Evolutionary conservation across 2,888 invertebrate genomes (phyloP).

Genomic region (Rhamnusium bicolor): DNA sequence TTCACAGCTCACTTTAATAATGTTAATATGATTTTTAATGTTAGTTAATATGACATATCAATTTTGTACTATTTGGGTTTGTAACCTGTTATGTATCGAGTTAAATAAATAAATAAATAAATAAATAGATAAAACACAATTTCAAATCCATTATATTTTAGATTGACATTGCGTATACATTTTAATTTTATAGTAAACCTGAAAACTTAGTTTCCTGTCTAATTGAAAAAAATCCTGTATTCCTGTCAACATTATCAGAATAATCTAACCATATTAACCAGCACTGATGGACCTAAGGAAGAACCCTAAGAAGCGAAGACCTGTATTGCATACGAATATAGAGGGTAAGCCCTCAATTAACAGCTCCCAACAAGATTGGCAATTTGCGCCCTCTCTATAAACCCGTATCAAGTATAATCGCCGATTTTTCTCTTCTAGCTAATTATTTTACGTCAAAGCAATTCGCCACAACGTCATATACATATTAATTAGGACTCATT

Average conservation of each 20-base stretch:
- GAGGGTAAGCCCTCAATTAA: slow-evolving; percentile 69
- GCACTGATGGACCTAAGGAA: slow-evolving; percentile 42
- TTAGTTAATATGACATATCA: too few relatives aligned
- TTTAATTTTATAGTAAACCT: neutral
- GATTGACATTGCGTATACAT: too few relatives aligned
- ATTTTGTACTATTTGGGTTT: too few relatives aligned
- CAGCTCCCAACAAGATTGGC: slow-evolving; percentile 70
- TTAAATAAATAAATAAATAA: too few relatives aligned
- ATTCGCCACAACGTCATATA: slow-evolving; percentile 62
- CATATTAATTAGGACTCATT: slow-evolving; percentile 64
- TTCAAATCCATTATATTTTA: too few relatives aligned
- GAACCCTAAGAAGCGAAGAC: slow-evolving; percentile 42
- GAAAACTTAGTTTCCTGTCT: neutral
- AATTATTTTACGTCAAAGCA: slow-evolving; percentile 69
- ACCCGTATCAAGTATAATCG: slow-evolving; percentile 68
- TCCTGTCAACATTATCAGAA: slow-evolving; percentile 21
- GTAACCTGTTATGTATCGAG: too few relatives aligned
- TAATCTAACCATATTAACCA: slow-evolving; percentile 44
- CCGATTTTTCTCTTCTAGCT: slow-evolving; percentile 67
- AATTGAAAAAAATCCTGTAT: neutral
- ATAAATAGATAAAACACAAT: too few relatives aligned
- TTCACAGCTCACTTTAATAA: too few relatives aligned
- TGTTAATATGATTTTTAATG: too few relatives aligned
- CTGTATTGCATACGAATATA: slow-evolving; percentile 67
- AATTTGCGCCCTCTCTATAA: slow-evolving; percentile 65